Base-by-base conservation (phyloP, 2,113 vertebrate genomes). In the Pelecanoides urinatrix region DNA sequence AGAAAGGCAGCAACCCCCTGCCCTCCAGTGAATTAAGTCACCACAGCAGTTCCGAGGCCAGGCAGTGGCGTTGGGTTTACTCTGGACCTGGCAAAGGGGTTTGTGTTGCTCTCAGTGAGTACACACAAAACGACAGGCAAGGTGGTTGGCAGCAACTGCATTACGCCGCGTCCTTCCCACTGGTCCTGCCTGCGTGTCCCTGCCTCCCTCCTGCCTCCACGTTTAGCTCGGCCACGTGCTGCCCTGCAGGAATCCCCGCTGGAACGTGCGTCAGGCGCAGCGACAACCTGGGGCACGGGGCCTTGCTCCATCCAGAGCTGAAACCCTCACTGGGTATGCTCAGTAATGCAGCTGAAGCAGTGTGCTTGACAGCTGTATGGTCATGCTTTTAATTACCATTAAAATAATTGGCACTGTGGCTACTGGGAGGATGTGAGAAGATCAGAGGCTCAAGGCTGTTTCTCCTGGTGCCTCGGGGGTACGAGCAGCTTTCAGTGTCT, bases 351-450 rank as follows among this genome's bases (percentile, higher is more conserved):
- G 86, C 93, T 93, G 96, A 78, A 95, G 93, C 97, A 0, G 7
- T 56, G 76, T 71, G 93, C 95, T 78, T 90, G 91, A 67, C 94
- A 62, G 91, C 91, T 85, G 45, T 55, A 93, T 90, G 95, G 97
- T 95, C 97, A 38, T 88, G 96, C 97, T 98, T 98, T 98, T 98
- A 98, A 98, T 98, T 98, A 98, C 98, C 74, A n/a, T 97, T 98
- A 94, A 98, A 98, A 98, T 98, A 98, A 98, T 98, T 98, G 98
- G 97, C 97, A 97, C 97, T 68, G 90, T 68, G 97, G 97, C 97
- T 97, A 97, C 97, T 94, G 95, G 94, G 96, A 94, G 95, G 97
- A 95, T 55, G 74, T 81, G 94, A 97, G 96, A 96, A 76, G 96
- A 98, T 98, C 97, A 98, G 98, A 98, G 97, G 97, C 97, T 92